phyloP scores from a whole-genome alignment of 2,113 vertebrate species.

The Miniopterus natalensis region DNA sequence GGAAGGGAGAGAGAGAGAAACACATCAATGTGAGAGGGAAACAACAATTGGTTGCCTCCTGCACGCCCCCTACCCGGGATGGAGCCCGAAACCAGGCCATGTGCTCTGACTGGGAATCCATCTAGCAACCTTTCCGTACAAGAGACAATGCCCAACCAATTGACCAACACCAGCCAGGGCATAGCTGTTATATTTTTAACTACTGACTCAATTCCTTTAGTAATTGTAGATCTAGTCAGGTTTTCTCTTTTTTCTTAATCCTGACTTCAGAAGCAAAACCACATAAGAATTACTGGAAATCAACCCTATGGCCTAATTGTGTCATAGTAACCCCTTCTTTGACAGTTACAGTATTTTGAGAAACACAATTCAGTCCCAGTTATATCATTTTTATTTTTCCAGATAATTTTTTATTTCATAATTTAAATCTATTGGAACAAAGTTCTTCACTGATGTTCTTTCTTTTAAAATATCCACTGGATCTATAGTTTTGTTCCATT shows the following conservation, averaged over 20 bases:
- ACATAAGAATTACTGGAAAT: not conserved
- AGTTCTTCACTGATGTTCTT: not conserved
- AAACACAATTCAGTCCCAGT: not conserved
- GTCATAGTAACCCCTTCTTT: not conserved
- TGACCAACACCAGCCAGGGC: no score
- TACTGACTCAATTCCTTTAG: not conserved
- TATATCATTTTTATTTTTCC: not conserved
- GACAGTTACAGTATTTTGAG: not conserved
- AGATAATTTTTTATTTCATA: not conserved
- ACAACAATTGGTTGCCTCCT: no score
- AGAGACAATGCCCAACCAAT: no score
- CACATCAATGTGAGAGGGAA: no score
- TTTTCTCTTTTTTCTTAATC: not conserved
- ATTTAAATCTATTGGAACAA: not conserved
- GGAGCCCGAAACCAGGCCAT: no score
- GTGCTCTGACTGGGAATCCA: no score
- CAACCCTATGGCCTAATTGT: not conserved
- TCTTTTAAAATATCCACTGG: not conserved
- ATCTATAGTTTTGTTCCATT: not conserved
- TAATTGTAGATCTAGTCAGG: not conserved
- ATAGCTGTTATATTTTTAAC: not conserved
- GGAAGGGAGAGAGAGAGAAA: no score
- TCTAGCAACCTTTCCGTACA: no score
- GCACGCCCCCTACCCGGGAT: no score
- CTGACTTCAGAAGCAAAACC: conserved; percentile 37